phyloP scores from a whole-genome alignment of 2,797 vertebrate species.

The Atherinosoma microstoma region DNA sequence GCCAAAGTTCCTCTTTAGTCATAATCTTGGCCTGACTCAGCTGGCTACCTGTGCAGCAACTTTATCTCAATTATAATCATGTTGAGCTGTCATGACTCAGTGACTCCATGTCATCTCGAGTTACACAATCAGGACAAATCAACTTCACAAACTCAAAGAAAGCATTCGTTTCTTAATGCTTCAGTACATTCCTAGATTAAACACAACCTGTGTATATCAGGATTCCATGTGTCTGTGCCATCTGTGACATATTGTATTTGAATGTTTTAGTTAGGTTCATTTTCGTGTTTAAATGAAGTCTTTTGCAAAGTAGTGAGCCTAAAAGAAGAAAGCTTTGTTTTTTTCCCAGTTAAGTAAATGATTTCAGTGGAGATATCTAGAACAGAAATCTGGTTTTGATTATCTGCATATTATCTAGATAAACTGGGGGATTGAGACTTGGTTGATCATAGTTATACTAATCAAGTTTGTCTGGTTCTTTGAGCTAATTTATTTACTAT shows the following conservation, averaged over 20 bases:
- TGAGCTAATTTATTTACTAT: too few relatives aligned
- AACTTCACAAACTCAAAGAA: neutral
- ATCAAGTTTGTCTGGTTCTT: too few relatives aligned
- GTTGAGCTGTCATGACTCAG: conserved; percentile 49
- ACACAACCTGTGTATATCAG: neutral
- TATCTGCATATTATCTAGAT: too few relatives aligned
- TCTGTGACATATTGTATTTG: neutral
- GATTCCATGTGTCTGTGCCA: neutral
- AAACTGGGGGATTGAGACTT: too few relatives aligned
- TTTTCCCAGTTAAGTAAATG: too few relatives aligned
- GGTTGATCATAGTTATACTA: too few relatives aligned
- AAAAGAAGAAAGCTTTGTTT: neutral
- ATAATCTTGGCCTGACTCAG: conserved; percentile 37
- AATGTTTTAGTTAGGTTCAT: too few relatives aligned
- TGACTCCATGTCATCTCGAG: conserved; percentile 15
- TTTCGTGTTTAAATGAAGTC: neutral
- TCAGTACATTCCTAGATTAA: neutral
- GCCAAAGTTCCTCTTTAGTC: conserved; percentile 7
- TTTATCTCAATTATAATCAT: conserved; percentile 60
- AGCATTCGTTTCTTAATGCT: neutral
- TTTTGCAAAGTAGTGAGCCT: neutral
- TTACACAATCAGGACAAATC: conserved; percentile 12
- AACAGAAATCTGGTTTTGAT: too few relatives aligned
- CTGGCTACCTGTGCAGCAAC: conserved; percentile 45
- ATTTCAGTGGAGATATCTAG: too few relatives aligned